These are phyloP conservation scores for Poecilia latipinna DNA, from an alignment of 2,113 vertebrate species.

Conservation along the genomic window DNA sequence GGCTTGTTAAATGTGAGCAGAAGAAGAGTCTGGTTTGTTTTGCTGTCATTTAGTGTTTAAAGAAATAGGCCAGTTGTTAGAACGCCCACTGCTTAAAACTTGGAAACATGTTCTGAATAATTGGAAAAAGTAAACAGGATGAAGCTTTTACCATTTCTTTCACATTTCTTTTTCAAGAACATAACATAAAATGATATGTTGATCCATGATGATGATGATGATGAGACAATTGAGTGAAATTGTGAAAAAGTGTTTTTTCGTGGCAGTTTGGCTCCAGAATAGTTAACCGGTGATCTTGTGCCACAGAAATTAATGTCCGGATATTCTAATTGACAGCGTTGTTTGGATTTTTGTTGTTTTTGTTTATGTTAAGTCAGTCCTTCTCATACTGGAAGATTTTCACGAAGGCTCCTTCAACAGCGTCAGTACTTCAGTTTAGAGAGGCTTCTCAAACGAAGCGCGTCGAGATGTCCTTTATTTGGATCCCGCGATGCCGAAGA, in stretches of 20 bases:
- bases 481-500: not conserved
- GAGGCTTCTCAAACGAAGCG: conserved; percentile 6
- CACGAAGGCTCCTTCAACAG: not conserved
- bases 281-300: not conserved
- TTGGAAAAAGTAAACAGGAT: not conserved
- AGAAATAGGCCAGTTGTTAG: not conserved
- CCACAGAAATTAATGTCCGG: not conserved
- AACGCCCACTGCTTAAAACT: not conserved
- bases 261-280: not conserved
- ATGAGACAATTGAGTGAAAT: no score
- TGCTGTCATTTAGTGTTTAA: not conserved
- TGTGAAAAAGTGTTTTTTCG: not conserved
- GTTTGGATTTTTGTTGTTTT: not conserved
- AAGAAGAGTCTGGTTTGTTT: not conserved
- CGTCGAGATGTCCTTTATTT: not conserved
- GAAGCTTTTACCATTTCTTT: not conserved
- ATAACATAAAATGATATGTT: not conserved
- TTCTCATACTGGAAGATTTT: conserved; percentile 3
- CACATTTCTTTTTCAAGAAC: not conserved
- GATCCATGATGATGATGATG: not conserved
- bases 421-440: not conserved
- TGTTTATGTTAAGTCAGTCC: not conserved
- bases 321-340: no score
- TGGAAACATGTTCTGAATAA: not conserved
- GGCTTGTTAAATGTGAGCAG: not conserved